A percentile compares a stretch with the other conserved stretches of the same genome.
phyloP scores from a whole-genome alignment of 2,797 vertebrate species.

The Sebastes jordani region DNA sequence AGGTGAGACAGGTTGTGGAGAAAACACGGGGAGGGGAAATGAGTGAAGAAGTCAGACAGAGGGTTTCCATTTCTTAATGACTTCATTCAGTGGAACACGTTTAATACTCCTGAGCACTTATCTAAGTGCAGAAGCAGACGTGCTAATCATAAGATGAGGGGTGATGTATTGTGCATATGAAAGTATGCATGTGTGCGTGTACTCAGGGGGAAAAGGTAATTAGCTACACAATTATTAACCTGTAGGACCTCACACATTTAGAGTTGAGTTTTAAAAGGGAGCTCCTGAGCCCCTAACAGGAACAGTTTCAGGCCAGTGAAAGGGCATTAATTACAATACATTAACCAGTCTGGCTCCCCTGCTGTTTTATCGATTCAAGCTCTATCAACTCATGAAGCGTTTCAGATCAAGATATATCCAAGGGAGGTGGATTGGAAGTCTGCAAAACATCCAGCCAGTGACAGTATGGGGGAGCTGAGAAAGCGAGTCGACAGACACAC shows the following conservation, averaged over 20 bases:
- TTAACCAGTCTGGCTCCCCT: slow-evolving; percentile 11
- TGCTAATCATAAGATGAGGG: slow-evolving; percentile 34
- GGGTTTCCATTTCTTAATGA: slow-evolving; percentile 59
- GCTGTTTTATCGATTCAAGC: slow-evolving; percentile 17
- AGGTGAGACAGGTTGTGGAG: slow-evolving; percentile 17
- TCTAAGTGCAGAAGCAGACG: slow-evolving; percentile 63
- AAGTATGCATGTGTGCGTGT: not conserved
- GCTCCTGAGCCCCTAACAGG: not conserved
- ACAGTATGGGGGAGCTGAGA: not conserved
- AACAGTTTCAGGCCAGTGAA: slow-evolving; percentile 21
- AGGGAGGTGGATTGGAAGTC: slow-evolving; percentile 15
- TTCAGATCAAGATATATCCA: not conserved
- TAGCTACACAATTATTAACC: slow-evolving; percentile 31
- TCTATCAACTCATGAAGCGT: slow-evolving; percentile 32
- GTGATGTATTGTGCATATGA: slow-evolving; percentile 15
- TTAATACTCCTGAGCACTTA: slow-evolving; percentile 30
- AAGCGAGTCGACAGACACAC: slow-evolving; percentile 9
- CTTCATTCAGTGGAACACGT: slow-evolving; percentile 56
- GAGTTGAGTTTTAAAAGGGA: slow-evolving; percentile 7
- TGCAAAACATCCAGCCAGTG: slow-evolving; percentile 25
- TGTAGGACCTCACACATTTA: slow-evolving; percentile 34
- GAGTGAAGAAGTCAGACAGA: slow-evolving; percentile 37
- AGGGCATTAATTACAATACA: slow-evolving; percentile 23
- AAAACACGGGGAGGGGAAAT: slow-evolving; percentile 22
- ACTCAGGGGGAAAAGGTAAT: slow-evolving; percentile 28